These are phyloP conservation scores for Conomelus anceps DNA, from an alignment of 2,888 invertebrate genomes.

Conservation along the genomic window DNA sequence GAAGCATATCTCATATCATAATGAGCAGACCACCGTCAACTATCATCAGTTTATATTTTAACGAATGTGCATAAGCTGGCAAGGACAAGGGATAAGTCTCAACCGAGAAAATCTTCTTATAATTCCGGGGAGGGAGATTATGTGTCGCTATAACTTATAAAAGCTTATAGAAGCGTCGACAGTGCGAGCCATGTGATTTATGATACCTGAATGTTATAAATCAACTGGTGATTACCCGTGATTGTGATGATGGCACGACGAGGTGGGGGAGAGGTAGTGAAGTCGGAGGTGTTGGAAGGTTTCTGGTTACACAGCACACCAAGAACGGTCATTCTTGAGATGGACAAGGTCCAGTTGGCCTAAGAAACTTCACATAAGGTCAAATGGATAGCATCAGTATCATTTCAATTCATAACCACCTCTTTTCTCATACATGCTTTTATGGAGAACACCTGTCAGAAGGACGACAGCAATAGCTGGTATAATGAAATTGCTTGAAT, in stretches of 20 bases:
- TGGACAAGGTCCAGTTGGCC: neutral
- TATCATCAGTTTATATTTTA: neutral
- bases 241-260: neutral
- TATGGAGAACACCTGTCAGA: neutral
- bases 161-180: slow-evolving; percentile 7
- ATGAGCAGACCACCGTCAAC: neutral
- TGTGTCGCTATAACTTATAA: neutral
- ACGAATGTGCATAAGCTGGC: neutral
- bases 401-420: neutral
- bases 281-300: neutral
- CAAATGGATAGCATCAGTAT: neutral
- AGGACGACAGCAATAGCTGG: neutral
- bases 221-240: slow-evolving; percentile 1
- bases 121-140: neutral
- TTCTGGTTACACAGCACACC: neutral
- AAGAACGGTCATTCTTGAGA: neutral
- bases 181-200: slow-evolving; percentile 1
- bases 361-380: neutral
- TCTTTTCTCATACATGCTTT: neutral
- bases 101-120: neutral
- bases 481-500: neutral
- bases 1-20: neutral
- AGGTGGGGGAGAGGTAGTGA: neutral
- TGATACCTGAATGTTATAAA: slow-evolving; percentile 2
- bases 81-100: neutral